These are phyloP conservation scores for Rotaria sp. DNA, from an alignment of 2,888 invertebrate genomes.

Conservation along the genomic window DNA sequence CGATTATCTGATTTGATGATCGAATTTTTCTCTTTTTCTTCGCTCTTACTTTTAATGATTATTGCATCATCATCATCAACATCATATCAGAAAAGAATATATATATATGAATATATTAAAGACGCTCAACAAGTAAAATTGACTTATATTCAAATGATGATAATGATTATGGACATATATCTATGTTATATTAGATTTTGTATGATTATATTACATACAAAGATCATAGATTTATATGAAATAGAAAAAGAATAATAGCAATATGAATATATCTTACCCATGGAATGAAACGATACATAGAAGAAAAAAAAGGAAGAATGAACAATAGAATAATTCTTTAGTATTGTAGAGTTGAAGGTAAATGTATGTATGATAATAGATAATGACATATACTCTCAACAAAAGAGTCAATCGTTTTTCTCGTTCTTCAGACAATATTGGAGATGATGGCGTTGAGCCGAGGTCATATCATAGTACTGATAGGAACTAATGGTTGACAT, in stretches of 20 bases:
- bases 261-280: background rate
- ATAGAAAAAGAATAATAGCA: background rate
- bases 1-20: background rate
- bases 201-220: background rate
- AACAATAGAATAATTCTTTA: background rate
- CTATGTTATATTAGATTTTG: background rate
- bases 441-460: background rate
- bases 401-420: background rate
- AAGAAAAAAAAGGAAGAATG: background rate
- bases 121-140: background rate
- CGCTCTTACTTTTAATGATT: background rate
- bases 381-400: background rate
- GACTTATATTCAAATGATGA: conserved; percentile 2
- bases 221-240: background rate
- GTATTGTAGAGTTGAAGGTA: background rate
- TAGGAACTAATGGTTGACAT: background rate
- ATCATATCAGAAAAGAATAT: background rate
- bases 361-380: background rate
- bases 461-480: background rate
- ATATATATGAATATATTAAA: background rate
- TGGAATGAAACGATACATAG: background rate
- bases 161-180: background rate
- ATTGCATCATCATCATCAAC: background rate
- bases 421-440: background rate
- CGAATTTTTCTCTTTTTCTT: background rate